Evolutionary conservation across 2,113 vertebrate species (phyloP).

Genomic region (Poecile atricapillus): DNA sequence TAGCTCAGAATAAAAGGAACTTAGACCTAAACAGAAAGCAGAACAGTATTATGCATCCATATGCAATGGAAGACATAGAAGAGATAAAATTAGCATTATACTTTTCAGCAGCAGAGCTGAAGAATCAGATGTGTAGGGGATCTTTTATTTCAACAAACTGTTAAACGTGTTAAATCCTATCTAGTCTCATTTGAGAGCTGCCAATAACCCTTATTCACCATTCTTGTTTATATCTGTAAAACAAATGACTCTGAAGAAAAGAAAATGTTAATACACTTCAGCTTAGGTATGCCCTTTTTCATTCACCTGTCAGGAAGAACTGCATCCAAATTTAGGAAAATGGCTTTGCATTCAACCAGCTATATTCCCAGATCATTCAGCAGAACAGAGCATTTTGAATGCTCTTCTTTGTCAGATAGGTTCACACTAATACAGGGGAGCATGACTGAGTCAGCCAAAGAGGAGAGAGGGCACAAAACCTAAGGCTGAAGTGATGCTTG

Average conservation of each 20-base stretch:
- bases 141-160: not conserved
- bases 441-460: not conserved
- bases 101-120: not conserved
- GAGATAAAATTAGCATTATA: not conserved
- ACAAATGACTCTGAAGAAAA: not conserved
- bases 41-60: not conserved
- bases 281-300: not conserved
- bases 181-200: not conserved
- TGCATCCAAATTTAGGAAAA: not conserved
- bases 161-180: not conserved
- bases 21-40: constrained; percentile 79
- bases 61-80: not conserved
- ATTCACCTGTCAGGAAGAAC: not conserved
- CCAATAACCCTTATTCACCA: not conserved
- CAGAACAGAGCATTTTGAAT: not conserved
- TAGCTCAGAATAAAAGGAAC: constrained; percentile 94
- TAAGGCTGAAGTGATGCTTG: not conserved
- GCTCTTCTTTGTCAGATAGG: not conserved
- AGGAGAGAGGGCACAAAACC: not conserved
- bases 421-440: not conserved
- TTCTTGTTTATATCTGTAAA: not conserved
- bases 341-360: not conserved
- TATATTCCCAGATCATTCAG: not conserved
- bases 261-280: not conserved
- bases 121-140: not conserved